A percentile compares a stretch with the other conserved stretches of the same genome.
Evolutionary conservation across 2,888 invertebrate species (phyloP).

Genomic region (Bellardia bayeri): DNA sequence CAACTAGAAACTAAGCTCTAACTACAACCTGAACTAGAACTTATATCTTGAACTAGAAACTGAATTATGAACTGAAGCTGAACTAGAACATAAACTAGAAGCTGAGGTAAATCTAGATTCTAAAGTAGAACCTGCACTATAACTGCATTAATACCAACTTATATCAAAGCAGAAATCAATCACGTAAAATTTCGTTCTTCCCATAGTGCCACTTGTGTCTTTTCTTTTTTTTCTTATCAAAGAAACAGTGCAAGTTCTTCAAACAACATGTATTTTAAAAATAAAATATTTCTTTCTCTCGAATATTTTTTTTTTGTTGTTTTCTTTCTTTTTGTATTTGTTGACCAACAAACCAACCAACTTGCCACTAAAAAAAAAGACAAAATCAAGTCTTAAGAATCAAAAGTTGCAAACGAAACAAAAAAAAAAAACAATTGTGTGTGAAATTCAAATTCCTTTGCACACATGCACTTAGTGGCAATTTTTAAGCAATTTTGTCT

Average conservation of each 20-base stretch:
- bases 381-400: conserved; percentile 66
- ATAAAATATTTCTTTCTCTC: conserved; percentile 54
- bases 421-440: conserved; percentile 75
- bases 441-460: conserved; percentile 80
- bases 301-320: conserved; percentile 23
- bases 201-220: conserved; percentile 31
- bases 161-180: neutral
- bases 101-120: too few species aligned
- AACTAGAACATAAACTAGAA: too few species aligned
- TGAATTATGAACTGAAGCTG: too few species aligned
- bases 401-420: conserved; percentile 48
- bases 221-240: neutral
- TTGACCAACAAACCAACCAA: conserved; percentile 65
- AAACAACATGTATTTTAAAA: conserved; percentile 59
- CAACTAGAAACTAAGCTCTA: too few species aligned
- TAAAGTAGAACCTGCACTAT: too few species aligned
- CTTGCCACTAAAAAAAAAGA: conserved; percentile 54
- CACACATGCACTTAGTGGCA: conserved; percentile 77
- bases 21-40: too few species aligned
- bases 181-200: too few species aligned
- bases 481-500: conserved; percentile 72
- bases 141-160: neutral
- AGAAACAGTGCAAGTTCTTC: conserved; percentile 53
- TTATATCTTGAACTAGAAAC: too few species aligned
- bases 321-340: conserved; percentile 26